Percentiles rank a stretch among this genome's conserved stretches.
Conservation (phyloP, 2,113 vertebrate genomes). For the Mesoclemmys tuberculata region DNA sequence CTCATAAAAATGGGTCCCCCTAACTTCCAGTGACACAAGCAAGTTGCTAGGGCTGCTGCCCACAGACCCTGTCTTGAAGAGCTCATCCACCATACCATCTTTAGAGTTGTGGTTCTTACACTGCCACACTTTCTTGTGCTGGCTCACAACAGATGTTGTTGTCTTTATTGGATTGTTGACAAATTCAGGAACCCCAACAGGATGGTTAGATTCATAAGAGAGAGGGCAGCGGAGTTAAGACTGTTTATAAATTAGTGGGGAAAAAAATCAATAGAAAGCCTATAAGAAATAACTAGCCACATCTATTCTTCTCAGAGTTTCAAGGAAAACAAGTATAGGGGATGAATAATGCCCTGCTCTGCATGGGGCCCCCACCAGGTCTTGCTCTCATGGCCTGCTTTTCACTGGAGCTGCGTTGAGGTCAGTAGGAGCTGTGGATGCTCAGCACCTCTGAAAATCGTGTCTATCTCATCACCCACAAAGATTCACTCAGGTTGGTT, state of each 20-base stretch:
- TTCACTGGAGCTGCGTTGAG: neutral
- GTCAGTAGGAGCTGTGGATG: neutral
- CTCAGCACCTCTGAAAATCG: neutral
- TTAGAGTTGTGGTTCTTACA: neutral
- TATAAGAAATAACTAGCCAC: neutral
- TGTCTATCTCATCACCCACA: neutral
- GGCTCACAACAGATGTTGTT: neutral
- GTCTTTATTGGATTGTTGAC: neutral
- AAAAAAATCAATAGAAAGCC: accelerated
- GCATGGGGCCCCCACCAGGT: neutral
- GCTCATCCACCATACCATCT: neutral
- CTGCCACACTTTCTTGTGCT: neutral
- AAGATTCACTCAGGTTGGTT: neutral
- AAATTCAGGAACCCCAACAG: neutral
- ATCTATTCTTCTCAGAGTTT: neutral
- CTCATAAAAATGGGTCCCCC: neutral
- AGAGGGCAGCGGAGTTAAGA: neutral
- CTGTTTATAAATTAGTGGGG: neutral
- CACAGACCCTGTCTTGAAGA: neutral
- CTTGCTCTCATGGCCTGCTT: neutral
- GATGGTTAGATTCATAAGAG: neutral
- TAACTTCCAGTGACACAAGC: neutral
- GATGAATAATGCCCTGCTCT: neutral
- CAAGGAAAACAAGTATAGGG: accelerated
- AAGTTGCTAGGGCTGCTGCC: neutral